Percentiles rank a stretch among this genome's conserved stretches.
Evolutionary conservation across 2,113 vertebrate species (phyloP).

Genomic region (Paramormyrops kingsleyae): DNA sequence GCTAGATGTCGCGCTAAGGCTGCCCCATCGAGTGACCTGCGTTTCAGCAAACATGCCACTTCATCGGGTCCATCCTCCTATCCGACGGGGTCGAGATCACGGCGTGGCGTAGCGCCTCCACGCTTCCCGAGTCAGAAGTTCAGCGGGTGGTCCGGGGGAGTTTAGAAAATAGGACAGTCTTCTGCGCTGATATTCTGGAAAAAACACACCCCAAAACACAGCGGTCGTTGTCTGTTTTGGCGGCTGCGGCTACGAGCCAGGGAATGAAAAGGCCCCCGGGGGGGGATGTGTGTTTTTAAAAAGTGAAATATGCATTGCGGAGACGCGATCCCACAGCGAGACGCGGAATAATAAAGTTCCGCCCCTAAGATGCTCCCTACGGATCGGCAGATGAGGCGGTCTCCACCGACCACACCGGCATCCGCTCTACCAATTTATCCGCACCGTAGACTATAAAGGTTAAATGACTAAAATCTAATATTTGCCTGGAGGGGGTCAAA

Average conservation of each 20-base stretch:
- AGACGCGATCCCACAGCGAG: slow-evolving; percentile 43
- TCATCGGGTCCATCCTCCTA: neutral
- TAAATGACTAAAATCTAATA: slow-evolving; percentile 71
- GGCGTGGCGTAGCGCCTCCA: neutral
- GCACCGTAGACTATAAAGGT: slow-evolving; percentile 59
- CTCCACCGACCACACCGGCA: slow-evolving; percentile 55
- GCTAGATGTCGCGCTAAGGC: neutral
- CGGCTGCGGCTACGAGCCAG: neutral
- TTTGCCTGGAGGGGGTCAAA: slow-evolving; percentile 69
- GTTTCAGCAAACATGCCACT: neutral
- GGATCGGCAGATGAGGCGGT: slow-evolving; percentile 52
- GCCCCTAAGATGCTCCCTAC: slow-evolving; percentile 41
- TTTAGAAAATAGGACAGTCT: neutral
- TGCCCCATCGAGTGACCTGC: neutral
- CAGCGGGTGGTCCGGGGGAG: neutral
- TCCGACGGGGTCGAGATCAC: neutral
- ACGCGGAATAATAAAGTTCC: slow-evolving; percentile 43
- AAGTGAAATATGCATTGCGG: neutral
- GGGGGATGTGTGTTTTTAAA: neutral
- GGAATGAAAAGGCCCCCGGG: neutral
- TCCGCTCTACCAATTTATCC: slow-evolving; percentile 59
- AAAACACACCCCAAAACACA: neutral
- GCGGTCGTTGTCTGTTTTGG: neutral
- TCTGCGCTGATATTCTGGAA: neutral
- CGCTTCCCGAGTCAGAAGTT: neutral